Base-by-base conservation (phyloP, 2,888 invertebrate genomes). In the Diaperis boleti region DNA sequence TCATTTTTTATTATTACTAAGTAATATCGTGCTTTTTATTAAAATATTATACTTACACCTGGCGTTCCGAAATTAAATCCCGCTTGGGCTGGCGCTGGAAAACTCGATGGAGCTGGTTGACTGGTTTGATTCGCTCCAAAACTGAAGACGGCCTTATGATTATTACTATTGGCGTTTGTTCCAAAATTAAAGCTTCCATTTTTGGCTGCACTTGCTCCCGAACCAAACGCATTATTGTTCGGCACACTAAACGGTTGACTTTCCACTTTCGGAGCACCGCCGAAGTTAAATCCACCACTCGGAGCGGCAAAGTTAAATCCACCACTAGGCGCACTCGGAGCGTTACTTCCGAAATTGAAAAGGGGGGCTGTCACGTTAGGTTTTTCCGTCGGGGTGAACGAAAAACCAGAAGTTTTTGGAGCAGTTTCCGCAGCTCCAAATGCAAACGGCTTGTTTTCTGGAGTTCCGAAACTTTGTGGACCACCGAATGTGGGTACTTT, bases 11-110 rank as follows among this genome's bases (percentile, higher is more conserved):
- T n/a, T n/a, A n/a, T n/a, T n/a, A n/a, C n/a, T n/a, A n/a, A n/a
- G n/a, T 20, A 20, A 3, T 20, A 20, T 3, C 20, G 6, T 3
- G 20, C 26, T 26, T 26, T 26, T 26, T 5, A 4, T 3, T 6
- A 20, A 3, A 20, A 20, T 6, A 20, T 4, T 20, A 26, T n/a
- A 26, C 26, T 26, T 26, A 26, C 77, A 63, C 70, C 52, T 8
- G 75, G 50, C 39, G 72, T 59, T 49, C 79, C 79, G 68, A 82
- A 82, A 62, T 77, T 77, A 64, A 80, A 80, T 13, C 74, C 71
- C 4, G 69, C n/a, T 15, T 26, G 57, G 14, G n/a, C 44, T 11
- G 35, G 41, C 55, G 6, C 33, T 13, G 54, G 37, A 52, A 54
- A 61, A 60, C 52, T 52, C 10, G 59, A 13, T 35, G 42, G 45